Evolutionary conservation across 2,888 invertebrate genomes (phyloP), one percentile per base, ranked within the genome.

Genomic region (Drosophila recens): DNA sequence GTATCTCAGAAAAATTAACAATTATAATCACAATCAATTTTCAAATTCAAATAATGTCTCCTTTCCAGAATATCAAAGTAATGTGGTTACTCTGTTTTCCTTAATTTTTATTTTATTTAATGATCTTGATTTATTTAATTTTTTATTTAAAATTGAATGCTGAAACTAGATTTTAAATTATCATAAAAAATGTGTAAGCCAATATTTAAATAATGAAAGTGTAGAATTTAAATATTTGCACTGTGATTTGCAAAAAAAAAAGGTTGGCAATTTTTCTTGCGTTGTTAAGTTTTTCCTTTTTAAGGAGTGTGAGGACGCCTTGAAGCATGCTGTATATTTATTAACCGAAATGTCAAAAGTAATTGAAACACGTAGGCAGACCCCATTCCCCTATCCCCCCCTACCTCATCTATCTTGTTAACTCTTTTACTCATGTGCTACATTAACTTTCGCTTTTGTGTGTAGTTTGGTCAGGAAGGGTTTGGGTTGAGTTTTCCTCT

Each of bases 321-420:
- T 68, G 68, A 66, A 62, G 68, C 80, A 58, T 67, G 68, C 61
- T 65, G 17, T 48, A 75, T 76, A 88, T 86, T 79, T 88, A 73
- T 85, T 80, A 80, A 85, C 73, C 52, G 70, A 82, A 80, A 85
- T 85, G 86, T 85, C 82, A 79, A 79, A 86, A 74, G 72, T 88
- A 85, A 85, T 85, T 83, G 85, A 77, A 77, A 69, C 85, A 86
- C 87, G 89, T 88, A 86, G 77, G 52, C 62, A 43, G 36, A 20
- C 45, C 27, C 10, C 23, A 4, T 17, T 11, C 13, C 15, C 3
- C 15, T 15, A 3, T 1, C 15, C 11, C 58, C 9, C 48, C 8
- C 8, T 9, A 4, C 17, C n/a, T 27, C 27, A 30, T 23, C 52
- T 30, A 27, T 8, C 40, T 72, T 54, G 69, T 74, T 78, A 82